A percentile compares a stretch with the other conserved stretches of the same genome.
Evolutionary conservation across 2,888 invertebrate species (phyloP).

Genomic region (Amblyteles armatorius): DNA sequence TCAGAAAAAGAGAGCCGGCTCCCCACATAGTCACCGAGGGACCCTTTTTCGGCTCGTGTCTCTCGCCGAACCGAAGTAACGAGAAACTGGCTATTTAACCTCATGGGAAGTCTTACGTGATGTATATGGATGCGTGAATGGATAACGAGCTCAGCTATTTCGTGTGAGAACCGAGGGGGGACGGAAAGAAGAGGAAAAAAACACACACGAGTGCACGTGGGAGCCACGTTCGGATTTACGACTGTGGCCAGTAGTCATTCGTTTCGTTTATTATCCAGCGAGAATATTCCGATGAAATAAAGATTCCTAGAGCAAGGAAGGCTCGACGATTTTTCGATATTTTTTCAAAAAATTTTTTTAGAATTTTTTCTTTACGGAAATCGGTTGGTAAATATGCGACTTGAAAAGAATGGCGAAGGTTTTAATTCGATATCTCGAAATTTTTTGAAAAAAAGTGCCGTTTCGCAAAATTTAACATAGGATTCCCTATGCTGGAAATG

Average conservation of each 20-base stretch:
- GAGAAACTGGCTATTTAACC: conserved; percentile 15
- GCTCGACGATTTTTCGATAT: too few species aligned
- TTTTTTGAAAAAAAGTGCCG: too few species aligned
- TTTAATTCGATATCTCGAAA: too few species aligned
- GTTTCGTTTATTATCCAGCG: conserved; percentile 12
- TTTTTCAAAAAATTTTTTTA: too few species aligned
- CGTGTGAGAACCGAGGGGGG: conserved; percentile 60
- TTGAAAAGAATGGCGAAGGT: too few species aligned
- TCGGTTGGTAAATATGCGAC: too few species aligned
- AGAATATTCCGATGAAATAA: conserved; percentile 9
- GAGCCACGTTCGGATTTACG: conserved; percentile 57
- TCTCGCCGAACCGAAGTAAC: conserved; percentile 20
- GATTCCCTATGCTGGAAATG: too few species aligned
- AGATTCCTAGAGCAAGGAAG: not conserved
- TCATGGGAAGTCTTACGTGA: conserved; percentile 48
- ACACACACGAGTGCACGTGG: conserved; percentile 56
- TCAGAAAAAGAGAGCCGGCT: not conserved
- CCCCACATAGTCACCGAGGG: conserved; percentile 4
- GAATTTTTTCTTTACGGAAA: too few species aligned
- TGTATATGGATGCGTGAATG: conserved; percentile 61
- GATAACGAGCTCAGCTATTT: conserved; percentile 51
- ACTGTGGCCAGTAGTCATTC: conserved; percentile 27
- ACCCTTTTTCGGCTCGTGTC: conserved; percentile 31
- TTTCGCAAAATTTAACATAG: too few species aligned
- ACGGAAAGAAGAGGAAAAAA: conserved; percentile 61